Conservation (phyloP, 2,888 invertebrate genomes). For the Cephus runcator region DNA sequence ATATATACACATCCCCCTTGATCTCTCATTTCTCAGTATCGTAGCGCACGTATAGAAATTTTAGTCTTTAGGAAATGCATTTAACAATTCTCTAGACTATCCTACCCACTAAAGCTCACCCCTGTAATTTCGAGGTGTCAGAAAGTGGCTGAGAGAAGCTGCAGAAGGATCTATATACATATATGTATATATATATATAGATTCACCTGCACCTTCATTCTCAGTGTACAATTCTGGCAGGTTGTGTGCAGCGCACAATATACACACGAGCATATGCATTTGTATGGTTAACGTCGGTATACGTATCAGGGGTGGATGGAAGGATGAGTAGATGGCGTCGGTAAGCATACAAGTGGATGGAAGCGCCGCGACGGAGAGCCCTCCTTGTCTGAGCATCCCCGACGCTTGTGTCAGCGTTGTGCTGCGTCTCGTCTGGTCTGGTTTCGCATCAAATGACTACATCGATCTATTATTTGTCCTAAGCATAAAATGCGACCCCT, state of each 20-base stretch:
- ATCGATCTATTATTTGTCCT: constrained; percentile 7
- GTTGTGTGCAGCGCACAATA: too few relatives aligned
- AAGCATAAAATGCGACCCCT: background rate
- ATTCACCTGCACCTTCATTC: background rate
- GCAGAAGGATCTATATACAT: background rate
- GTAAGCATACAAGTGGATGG: constrained; percentile 33
- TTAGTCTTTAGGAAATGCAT: too few relatives aligned
- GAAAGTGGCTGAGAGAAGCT: constrained; percentile 39
- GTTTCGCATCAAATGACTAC: constrained; percentile 1
- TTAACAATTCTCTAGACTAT: too few relatives aligned
- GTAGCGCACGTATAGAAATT: too few relatives aligned
- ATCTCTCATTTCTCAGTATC: too few relatives aligned
- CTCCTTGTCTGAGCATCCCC: constrained; percentile 31
- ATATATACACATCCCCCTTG: too few relatives aligned
- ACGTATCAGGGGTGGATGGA: too few relatives aligned
- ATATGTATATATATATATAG: background rate
- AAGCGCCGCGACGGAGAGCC: constrained; percentile 36
- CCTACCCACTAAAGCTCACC: constrained; percentile 31
- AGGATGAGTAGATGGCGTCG: constrained; percentile 31
- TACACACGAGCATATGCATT: too few relatives aligned
- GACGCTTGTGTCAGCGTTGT: constrained; percentile 40
- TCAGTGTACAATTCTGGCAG: too few relatives aligned
- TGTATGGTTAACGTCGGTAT: too few relatives aligned
- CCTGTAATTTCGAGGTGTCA: constrained; percentile 43
- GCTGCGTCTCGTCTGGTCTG: constrained; percentile 6